These are phyloP conservation scores for Urosaurus nigricauda DNA, from an alignment of 2,797 vertebrate genomes.

Conservation along the genomic window DNA sequence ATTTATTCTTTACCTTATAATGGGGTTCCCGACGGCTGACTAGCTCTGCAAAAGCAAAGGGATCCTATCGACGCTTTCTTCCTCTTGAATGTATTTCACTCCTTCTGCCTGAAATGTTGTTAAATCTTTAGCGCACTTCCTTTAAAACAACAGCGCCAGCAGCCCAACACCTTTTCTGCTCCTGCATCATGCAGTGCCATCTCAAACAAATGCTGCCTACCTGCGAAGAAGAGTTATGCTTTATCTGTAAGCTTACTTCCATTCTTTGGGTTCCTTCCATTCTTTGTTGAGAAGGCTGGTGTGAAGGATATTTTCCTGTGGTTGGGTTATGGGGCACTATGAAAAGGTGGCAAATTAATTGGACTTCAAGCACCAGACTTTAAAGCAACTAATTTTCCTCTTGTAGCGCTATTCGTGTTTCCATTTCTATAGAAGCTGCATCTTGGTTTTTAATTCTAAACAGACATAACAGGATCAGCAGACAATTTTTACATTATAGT, in stretches of 20 bases:
- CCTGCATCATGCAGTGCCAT: too few relatives aligned
- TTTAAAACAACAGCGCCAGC: background rate
- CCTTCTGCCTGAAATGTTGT: background rate
- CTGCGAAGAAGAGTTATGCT: background rate
- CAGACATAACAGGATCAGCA: background rate
- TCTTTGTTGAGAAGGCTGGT: background rate
- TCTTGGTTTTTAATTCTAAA: background rate
- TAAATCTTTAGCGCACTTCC: background rate
- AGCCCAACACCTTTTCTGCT: background rate
- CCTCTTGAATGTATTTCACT: background rate
- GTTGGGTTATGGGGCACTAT: background rate
- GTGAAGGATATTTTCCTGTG: background rate
- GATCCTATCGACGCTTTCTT: background rate
- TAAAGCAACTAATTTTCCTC: background rate
- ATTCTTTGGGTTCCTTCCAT: background rate
- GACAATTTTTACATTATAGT: rapidly evolving
- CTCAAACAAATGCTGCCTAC: too few relatives aligned
- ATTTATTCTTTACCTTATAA: background rate
- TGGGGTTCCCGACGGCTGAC: background rate
- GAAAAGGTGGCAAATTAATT: background rate
- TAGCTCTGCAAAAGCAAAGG: background rate
- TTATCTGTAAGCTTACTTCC: background rate
- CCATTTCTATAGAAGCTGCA: conserved; percentile 48
- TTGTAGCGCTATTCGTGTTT: background rate
- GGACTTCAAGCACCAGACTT: too few relatives aligned